These are phyloP conservation scores for Melikaiella ostensackeni DNA, from an alignment of 2,888 invertebrate genomes.

Conservation along the genomic window DNA sequence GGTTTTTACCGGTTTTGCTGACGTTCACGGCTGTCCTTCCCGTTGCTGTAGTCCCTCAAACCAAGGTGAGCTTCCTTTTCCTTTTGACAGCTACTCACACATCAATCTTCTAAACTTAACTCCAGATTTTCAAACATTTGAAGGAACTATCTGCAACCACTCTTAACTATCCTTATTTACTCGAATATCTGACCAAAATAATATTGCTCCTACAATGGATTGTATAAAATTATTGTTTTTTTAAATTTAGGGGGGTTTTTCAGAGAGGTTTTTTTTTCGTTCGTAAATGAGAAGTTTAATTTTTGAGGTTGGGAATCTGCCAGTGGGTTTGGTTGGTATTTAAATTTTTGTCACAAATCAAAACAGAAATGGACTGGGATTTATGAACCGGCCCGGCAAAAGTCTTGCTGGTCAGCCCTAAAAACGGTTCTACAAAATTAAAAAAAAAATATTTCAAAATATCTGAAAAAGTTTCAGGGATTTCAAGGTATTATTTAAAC, in stretches of 20 bases:
- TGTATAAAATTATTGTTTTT: neutral
- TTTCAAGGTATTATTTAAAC: too few species aligned
- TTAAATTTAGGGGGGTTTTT: neutral
- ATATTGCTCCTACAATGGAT: neutral
- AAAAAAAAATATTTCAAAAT: too few species aligned
- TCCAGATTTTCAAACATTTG: neutral
- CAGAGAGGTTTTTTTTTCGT: neutral
- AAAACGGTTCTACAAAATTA: too few species aligned
- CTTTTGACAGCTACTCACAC: neutral
- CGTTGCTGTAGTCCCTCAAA: conserved; percentile 59
- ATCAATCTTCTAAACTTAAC: neutral
- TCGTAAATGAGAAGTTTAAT: neutral
- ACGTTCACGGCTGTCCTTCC: conserved; percentile 61
- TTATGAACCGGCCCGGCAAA: too few species aligned
- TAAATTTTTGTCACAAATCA: too few species aligned
- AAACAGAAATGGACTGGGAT: too few species aligned
- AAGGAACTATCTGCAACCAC: too few species aligned
- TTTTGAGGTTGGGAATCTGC: neutral
- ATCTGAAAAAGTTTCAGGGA: too few species aligned
- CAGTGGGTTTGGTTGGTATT: too few species aligned
- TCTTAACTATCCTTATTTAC: too few species aligned
- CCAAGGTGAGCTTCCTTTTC: conserved; percentile 66
- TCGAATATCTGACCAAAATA: neutral
- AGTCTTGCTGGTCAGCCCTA: too few species aligned
- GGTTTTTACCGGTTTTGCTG: conserved; percentile 64